Conservation (phyloP, 2,113 vertebrate species). For the Ellobius talpinus region DNA sequence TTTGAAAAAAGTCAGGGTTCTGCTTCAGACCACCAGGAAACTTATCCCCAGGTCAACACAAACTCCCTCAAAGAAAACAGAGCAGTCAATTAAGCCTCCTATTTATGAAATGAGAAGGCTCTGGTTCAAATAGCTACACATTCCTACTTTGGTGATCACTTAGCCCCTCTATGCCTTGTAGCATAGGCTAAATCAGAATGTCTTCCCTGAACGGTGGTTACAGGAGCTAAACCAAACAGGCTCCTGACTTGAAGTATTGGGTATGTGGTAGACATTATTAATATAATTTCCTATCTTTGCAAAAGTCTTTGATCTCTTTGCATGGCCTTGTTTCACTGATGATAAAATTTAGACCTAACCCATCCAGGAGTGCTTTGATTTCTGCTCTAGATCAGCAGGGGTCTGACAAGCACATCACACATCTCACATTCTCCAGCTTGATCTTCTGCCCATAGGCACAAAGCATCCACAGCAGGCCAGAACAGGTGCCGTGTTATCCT, state of each 20-base stretch:
- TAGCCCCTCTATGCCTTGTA: neutral
- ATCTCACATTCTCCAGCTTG: neutral
- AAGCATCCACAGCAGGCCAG: neutral
- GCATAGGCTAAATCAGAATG: neutral
- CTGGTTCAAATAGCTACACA: neutral
- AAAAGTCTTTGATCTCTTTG: constrained; percentile 7
- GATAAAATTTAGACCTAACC: neutral
- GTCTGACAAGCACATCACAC: neutral
- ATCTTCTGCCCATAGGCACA: neutral
- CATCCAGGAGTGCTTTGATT: neutral
- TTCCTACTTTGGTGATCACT: neutral
- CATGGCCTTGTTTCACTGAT: neutral
- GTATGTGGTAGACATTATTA: neutral
- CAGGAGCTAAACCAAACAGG: neutral
- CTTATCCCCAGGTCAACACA: neutral
- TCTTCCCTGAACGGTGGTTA: neutral
- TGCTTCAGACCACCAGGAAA: neutral
- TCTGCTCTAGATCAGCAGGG: neutral
- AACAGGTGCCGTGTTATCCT: neutral
- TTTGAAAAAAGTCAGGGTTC: no score
- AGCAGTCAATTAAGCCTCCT: neutral
- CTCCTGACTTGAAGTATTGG: neutral
- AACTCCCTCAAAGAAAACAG: neutral
- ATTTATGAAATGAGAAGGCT: neutral
- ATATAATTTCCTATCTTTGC: neutral